These are phyloP conservation scores for Macroteleia sp. DNA, from an alignment of 2,888 invertebrate species.

Conservation along the genomic window DNA sequence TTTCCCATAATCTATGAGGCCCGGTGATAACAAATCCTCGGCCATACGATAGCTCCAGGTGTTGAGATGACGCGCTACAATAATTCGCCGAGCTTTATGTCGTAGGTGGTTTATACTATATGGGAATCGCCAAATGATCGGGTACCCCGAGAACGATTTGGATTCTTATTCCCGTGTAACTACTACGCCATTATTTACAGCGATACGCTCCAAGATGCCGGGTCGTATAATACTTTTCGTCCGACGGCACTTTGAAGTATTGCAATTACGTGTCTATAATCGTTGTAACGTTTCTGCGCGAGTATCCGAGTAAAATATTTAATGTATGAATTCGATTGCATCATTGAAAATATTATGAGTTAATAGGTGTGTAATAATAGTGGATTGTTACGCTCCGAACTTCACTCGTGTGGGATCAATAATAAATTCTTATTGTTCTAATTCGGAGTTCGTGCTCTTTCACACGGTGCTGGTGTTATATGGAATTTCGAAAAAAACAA, in stretches of 20 bases:
- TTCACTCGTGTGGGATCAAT: too few species aligned
- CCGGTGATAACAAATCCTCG: slow-evolving; percentile 56
- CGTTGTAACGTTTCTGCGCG: slow-evolving; percentile 32
- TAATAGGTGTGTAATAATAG: slow-evolving; percentile 12
- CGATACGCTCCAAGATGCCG: slow-evolving; percentile 39
- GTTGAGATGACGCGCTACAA: slow-evolving; percentile 77
- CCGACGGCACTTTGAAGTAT: slow-evolving; percentile 56
- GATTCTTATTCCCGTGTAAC: slow-evolving; percentile 74
- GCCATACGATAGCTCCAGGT: slow-evolving; percentile 71
- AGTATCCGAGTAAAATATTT: slow-evolving; percentile 28
- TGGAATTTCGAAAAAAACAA: too few species aligned
- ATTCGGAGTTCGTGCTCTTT: too few species aligned
- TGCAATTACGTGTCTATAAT: slow-evolving; percentile 50
- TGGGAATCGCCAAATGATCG: slow-evolving; percentile 73
- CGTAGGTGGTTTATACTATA: slow-evolving; percentile 80
- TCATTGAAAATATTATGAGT: slow-evolving; percentile 20
- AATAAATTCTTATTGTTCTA: too few species aligned
- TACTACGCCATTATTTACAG: slow-evolving; percentile 74
- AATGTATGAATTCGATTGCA: slow-evolving; percentile 34
- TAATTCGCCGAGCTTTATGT: slow-evolving; percentile 80
- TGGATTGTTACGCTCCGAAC: not conserved
- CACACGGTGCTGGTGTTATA: too few species aligned
- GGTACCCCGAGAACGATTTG: slow-evolving; percentile 73
- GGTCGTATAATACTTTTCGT: slow-evolving; percentile 50
- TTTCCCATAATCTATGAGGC: slow-evolving; percentile 43